Evolutionary conservation across 1,140 invertebrate genomes (phyloP).

Genomic region (Zaprionus africanus): DNA sequence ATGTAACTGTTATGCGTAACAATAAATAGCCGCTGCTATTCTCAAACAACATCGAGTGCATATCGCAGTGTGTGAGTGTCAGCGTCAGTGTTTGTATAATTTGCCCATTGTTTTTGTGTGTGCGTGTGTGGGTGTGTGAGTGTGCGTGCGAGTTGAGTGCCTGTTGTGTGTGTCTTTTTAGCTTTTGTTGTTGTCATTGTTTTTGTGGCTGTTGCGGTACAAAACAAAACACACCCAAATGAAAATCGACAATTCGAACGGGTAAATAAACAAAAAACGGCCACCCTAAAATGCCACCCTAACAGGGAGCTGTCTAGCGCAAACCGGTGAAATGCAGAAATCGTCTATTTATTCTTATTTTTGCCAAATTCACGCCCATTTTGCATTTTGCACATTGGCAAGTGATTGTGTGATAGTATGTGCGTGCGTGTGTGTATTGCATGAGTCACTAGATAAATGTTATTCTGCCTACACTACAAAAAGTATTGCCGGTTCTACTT

Average conservation of each 20-base stretch:
- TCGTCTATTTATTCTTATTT: conserved; percentile 15
- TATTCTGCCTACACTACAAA: conserved; percentile 36
- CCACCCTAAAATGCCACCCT: conserved; percentile 17
- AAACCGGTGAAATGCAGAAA: conserved; percentile 42
- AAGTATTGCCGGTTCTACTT: conserved; percentile 57
- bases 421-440: conserved; percentile 12
- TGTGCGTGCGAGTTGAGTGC: conserved; percentile 12
- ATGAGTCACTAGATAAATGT: conserved; percentile 62
- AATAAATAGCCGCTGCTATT: conserved; percentile 33
- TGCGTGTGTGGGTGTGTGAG: conserved; percentile 11
- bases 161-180: conserved; percentile 16
- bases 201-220: conserved; percentile 46
- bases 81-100: conserved; percentile 43
- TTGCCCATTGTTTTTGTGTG: conserved; percentile 44
- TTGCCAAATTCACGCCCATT: conserved; percentile 44
- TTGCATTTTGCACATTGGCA: conserved; percentile 32
- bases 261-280: conserved; percentile 18
- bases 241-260: conserved; percentile 9
- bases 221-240: conserved; percentile 61
- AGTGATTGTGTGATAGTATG: conserved; percentile 6
- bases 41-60: conserved; percentile 12
- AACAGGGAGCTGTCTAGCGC: not conserved
- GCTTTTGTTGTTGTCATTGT: conserved; percentile 31
- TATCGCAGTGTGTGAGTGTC: conserved; percentile 43
- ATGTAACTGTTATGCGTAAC: conserved; percentile 34